Percentiles rank a stretch among this genome's conserved stretches.
These are phyloP conservation scores for Oikopleura albicans DNA, from an alignment of 23 tunicate genomes.

Conservation along the genomic window DNA sequence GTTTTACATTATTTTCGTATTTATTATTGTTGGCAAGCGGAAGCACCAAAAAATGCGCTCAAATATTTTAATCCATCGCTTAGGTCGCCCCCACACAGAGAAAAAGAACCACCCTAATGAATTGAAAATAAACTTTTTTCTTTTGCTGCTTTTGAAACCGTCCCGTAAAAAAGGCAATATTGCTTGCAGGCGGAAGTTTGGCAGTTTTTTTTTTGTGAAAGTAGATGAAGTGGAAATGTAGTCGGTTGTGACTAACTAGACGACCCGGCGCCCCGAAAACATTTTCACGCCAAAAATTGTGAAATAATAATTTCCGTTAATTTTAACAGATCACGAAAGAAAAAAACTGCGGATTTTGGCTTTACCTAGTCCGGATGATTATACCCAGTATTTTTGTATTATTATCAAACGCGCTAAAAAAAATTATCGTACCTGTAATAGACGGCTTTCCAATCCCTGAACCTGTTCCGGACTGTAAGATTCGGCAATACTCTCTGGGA, in stretches of 20 bases:
- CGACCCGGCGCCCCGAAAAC: neutral
- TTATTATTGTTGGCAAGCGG: too few relatives aligned
- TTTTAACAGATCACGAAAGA: too few relatives aligned
- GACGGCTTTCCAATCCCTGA: neutral
- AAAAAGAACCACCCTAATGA: too few relatives aligned
- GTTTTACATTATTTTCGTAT: too few relatives aligned
- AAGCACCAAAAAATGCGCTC: too few relatives aligned
- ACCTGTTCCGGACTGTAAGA: neutral
- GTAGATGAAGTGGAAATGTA: neutral
- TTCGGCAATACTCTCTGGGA: neutral
- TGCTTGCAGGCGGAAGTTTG: neutral
- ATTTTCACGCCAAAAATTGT: conserved; percentile 2
- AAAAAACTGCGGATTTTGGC: too few relatives aligned
- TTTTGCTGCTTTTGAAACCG: neutral
- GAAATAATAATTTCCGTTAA: neutral
- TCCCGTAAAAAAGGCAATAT: neutral
- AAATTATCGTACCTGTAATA: neutral
- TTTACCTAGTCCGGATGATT: too few relatives aligned
- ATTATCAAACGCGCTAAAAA: too few relatives aligned
- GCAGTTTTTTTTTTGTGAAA: too few relatives aligned
- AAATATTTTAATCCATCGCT: too few relatives aligned
- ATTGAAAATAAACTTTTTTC: neutral
- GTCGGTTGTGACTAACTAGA: neutral
- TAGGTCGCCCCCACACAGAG: too few relatives aligned
- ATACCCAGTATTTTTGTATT: too few relatives aligned